Conservation (phyloP, 2,888 invertebrate genomes). For the Spatulosminthurus flaviceps region DNA sequence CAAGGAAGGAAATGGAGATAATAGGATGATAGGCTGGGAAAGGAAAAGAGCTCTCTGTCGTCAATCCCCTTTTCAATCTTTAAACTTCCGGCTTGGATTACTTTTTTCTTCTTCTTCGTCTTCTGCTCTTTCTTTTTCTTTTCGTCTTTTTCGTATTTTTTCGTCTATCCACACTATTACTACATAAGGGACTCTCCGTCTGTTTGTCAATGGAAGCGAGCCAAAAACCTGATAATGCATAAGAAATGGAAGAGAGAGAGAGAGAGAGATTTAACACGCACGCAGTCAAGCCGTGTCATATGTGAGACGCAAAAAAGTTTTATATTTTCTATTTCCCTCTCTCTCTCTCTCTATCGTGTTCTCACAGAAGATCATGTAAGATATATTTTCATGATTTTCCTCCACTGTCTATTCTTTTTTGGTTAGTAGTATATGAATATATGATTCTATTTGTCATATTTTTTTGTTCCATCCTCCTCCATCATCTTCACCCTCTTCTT, state of each 20-base stretch:
- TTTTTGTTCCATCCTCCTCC: too few relatives aligned
- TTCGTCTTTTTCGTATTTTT: background rate
- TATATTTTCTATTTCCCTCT: background rate
- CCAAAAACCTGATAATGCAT: slow-evolving; percentile 33
- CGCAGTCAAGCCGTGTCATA: slow-evolving; percentile 14
- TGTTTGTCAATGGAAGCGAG: slow-evolving; percentile 41
- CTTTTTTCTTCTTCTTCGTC: slow-evolving; percentile 23
- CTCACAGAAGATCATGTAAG: too few relatives aligned
- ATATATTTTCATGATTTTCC: too few relatives aligned
- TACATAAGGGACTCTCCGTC: slow-evolving; percentile 11
- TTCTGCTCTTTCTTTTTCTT: slow-evolving; percentile 12
- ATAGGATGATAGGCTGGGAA: slow-evolving; percentile 44
- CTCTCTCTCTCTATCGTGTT: background rate
- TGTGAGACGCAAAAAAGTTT: background rate
- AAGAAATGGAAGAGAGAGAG: background rate
- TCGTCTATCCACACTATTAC: background rate
- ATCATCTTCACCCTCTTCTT: too few relatives aligned
- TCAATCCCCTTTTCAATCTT: slow-evolving; percentile 46
- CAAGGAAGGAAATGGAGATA: slow-evolving; percentile 47
- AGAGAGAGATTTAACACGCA: slow-evolving; percentile 6
- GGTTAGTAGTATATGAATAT: too few relatives aligned
- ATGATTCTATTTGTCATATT: too few relatives aligned
- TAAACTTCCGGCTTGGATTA: slow-evolving; percentile 49
- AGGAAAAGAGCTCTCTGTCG: slow-evolving; percentile 38
- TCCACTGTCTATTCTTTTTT: too few relatives aligned